phyloP scores from a whole-genome alignment of 2,797 vertebrate genomes.

The Lithobates pipiens region DNA sequence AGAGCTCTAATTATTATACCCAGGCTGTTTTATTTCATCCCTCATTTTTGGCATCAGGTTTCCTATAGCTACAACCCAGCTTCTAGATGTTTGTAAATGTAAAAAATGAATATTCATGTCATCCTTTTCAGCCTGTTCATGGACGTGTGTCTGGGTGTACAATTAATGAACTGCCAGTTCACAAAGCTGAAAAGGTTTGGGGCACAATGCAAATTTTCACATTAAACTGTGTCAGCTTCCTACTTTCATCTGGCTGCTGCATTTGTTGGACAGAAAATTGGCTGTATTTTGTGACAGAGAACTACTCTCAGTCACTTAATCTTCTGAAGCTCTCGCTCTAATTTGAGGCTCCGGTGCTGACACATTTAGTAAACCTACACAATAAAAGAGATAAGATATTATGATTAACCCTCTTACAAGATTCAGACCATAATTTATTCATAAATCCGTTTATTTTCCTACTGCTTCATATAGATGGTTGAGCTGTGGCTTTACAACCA shows the following conservation, averaged over 20 bases:
- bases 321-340: background rate
- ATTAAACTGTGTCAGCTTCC: background rate
- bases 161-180: background rate
- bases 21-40: background rate
- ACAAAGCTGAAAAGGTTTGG: background rate
- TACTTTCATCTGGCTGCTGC: background rate
- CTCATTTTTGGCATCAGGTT: background rate
- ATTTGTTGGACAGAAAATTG: background rate
- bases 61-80: background rate
- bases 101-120: background rate
- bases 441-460: too few relatives aligned
- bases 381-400: background rate
- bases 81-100: background rate
- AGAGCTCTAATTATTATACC: background rate
- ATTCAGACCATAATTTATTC: background rate
- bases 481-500: too few relatives aligned
- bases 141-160: background rate
- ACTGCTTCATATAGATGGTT: too few relatives aligned
- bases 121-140: background rate
- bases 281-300: background rate
- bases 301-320: background rate
- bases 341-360: background rate
- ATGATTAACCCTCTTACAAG: background rate
- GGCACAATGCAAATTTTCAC: constrained; percentile 1
- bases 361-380: background rate